phyloP scores from a whole-genome alignment of 1,140 invertebrate genomes.

The Onthophagus taurus region DNA sequence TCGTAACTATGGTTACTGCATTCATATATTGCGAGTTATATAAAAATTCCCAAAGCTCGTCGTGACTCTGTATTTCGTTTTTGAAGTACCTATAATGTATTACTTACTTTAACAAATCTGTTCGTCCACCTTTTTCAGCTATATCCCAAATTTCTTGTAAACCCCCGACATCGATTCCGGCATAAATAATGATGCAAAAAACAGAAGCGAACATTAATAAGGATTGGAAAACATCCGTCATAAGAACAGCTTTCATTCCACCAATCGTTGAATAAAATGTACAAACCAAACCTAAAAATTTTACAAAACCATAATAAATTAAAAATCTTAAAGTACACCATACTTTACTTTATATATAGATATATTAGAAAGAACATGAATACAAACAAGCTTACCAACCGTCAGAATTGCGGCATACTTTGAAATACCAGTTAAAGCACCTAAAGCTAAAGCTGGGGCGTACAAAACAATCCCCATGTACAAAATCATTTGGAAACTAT shows the following conservation, averaged over 20 bases:
- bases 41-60: too few species aligned
- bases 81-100: too few species aligned
- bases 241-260: slow-evolving; percentile 75
- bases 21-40: too few species aligned
- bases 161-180: slow-evolving; percentile 49
- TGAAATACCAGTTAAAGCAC: slow-evolving; percentile 69
- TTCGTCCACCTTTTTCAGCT: slow-evolving; percentile 50
- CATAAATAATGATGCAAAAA: slow-evolving; percentile 63
- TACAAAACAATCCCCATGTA: slow-evolving; percentile 88
- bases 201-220: slow-evolving; percentile 64
- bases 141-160: slow-evolving; percentile 51
- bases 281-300: slow-evolving; percentile 48
- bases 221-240: slow-evolving; percentile 74
- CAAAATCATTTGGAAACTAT: slow-evolving; percentile 70
- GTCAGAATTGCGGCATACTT: slow-evolving; percentile 62
- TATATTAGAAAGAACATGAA: neutral
- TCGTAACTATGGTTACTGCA: too few species aligned
- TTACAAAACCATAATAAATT: neutral
- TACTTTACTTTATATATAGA: too few species aligned
- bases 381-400: slow-evolving; percentile 46
- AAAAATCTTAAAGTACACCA: too few species aligned
- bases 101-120: slow-evolving; percentile 59
- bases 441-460: slow-evolving; percentile 78
- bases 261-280: slow-evolving; percentile 76
- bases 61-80: too few species aligned